phyloP scores from a whole-genome alignment of 1,140 invertebrate genomes.

The Megalonaias nervosa region DNA sequence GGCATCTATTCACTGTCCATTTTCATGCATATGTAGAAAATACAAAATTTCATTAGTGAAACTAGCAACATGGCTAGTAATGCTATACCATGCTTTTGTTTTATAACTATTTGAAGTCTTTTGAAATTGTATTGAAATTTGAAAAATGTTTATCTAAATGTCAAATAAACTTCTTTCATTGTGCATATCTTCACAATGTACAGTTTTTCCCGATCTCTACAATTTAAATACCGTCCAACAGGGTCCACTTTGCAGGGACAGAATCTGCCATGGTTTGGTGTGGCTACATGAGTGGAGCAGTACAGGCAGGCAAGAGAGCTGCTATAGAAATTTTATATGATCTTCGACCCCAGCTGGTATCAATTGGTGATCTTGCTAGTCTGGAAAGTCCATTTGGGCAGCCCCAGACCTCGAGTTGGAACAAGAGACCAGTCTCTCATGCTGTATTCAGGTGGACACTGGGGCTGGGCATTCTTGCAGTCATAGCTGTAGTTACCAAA shows the following conservation, averaged over 20 bases:
- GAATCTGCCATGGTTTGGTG: constrained; percentile 70
- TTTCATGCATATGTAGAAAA: too few relatives aligned
- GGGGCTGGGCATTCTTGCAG: constrained; percentile 26
- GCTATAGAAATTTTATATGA: constrained; percentile 65
- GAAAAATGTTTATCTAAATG: too few relatives aligned
- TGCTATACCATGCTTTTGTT: too few relatives aligned
- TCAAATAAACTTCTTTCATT: too few relatives aligned
- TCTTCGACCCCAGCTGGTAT: constrained; percentile 47
- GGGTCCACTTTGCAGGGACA: constrained; percentile 72
- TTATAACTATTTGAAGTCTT: too few relatives aligned
- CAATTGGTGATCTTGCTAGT: constrained; percentile 31
- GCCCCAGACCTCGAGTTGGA: not conserved
- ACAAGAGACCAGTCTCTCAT: not conserved
- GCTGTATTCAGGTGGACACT: constrained; percentile 25
- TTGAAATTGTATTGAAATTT: too few relatives aligned
- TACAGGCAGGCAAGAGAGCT: constrained; percentile 68
- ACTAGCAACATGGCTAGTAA: too few relatives aligned
- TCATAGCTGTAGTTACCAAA: constrained; percentile 3
- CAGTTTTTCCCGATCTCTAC: too few relatives aligned
- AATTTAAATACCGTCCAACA: constrained; percentile 24
- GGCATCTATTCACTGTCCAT: too few relatives aligned
- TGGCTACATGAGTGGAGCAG: constrained; percentile 72
- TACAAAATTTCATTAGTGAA: too few relatives aligned
- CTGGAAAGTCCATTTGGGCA: constrained; percentile 10
- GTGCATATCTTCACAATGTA: too few relatives aligned